Base-by-base conservation (phyloP, 2,113 vertebrate species). In the Calonectris borealis region DNA sequence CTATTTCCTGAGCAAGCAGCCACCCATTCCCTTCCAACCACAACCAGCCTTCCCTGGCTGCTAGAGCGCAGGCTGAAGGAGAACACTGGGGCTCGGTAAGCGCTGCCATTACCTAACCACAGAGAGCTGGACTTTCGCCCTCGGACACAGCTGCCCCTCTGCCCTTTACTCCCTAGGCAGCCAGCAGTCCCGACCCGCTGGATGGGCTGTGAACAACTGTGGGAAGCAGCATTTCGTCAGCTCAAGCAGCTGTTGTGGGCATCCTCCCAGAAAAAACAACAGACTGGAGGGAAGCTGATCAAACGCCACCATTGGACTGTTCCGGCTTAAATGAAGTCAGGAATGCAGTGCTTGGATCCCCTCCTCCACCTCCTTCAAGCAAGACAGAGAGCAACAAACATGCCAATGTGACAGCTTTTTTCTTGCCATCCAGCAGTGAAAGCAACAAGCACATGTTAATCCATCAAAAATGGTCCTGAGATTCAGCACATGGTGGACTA, bases 211-310 rank as follows among this genome's bases (percentile, higher is more conserved):
- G 69, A 79, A 49, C 81, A 91, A 94, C 44, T 8, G 52, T 42
- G 84, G 84, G 78, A 93, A 91, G 54, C 0, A 0, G 31, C 40
- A 76, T 38, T 90, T 25, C 68, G 24, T 7, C 29, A 2, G 87
- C 78, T 91, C 49, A 32, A 85, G 75, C 90, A 94, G 92, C 87
- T 93, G 93, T 3, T 61, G 66, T 54, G 6, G 7, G 78, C 78
- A 83, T 46, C 46, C 62, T 72, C 73, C 66, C 93, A 85, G 77
- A 34, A 94, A 90, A 94, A 94, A 65, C 76, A 94, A 83, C 69
- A 79, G 89, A 13, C 16, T 46, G 66, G 31, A 90, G 49, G 73
- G 66, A 91, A 61, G 84, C 54, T 3, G 11, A 87, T 84, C 81
- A 40, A 81, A 86, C 13, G 11, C 48, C 69, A 72, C 57, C 38